phyloP scores from a whole-genome alignment of 1,140 invertebrate species.

The Psilanteris sp. region DNA sequence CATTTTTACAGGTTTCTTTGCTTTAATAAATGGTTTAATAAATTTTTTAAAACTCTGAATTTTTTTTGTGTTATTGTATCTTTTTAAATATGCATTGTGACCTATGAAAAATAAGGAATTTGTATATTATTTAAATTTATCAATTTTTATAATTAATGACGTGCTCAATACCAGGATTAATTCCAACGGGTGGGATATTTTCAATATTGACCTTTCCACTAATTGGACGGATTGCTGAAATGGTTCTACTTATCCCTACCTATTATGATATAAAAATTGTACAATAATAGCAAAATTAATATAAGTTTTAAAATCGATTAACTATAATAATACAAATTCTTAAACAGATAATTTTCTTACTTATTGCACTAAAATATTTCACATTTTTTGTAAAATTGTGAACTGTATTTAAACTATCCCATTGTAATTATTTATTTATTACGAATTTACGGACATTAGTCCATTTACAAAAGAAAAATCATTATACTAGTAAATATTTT shows the following conservation, averaged over 20 bases:
- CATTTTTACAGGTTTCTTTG: conserved; percentile 30
- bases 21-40: conserved; percentile 57
- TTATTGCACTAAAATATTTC: too few species aligned
- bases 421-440: too few species aligned
- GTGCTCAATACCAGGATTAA: conserved; percentile 81
- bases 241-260: conserved; percentile 83
- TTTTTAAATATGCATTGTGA: conserved; percentile 72
- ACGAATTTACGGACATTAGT: too few species aligned
- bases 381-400: too few species aligned
- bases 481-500: background rate
- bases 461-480: too few species aligned
- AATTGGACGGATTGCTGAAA: conserved; percentile 81
- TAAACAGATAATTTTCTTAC: too few species aligned
- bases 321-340: too few species aligned
- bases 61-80: conserved; percentile 66
- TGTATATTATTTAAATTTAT: too few species aligned
- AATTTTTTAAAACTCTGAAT: conserved; percentile 63
- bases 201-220: conserved; percentile 74
- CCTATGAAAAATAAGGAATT: conserved; percentile 66
- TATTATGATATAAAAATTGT: conserved; percentile 44
- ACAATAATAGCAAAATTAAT: background rate
- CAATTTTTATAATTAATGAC: too few species aligned
- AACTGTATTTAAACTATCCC: too few species aligned
- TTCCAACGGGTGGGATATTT: conserved; percentile 78
- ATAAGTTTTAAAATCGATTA: too few species aligned